Evolutionary conservation across 1,140 invertebrate genomes (phyloP), one percentile per base, ranked within the genome.

Genomic region (Samia ricini): DNA sequence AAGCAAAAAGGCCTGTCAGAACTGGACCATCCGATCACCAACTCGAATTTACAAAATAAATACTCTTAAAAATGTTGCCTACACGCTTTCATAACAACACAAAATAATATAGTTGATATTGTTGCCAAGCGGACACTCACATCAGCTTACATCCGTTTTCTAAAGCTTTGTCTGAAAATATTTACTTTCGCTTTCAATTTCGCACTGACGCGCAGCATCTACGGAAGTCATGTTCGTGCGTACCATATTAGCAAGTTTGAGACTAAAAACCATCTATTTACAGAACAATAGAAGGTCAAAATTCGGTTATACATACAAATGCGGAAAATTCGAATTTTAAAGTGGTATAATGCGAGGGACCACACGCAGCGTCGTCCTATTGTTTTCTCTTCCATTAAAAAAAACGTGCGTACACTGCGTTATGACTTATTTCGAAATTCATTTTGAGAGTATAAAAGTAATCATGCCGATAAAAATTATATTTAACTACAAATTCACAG

Each of bases 281-380:
- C 72, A 75, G 69, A 76, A 85, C 84, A 89, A 85, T 85, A 78
- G 81, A 87, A 89, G 86, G 86, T 83, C 86, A 79, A 62, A 59
- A 68, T 63, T 60, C 60, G 66, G 61, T 56, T 66, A 68, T 75
- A 81, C 81, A 87, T 84, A 83, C 81, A 78, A 87, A 84, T 78
- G 76, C 80, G 73, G 74, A 76, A 68, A 57, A 56, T 6, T 42
- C 33, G 12, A 42, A 71, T 36, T 63, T 61, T 56, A 54, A 61
- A 58, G 64, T 61, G 56, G 66, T 61, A n/a, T n/a, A 24, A 51
- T 33, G 36, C 33, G 49, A 52, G 61, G 36, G 50, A 23, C 48
- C 54, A 58, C 20, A 57, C 56, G 54, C 56, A 36, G 42, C 23
- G 12, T 36, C 33, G 19, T 58, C 7, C 20, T 52, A 21, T 33